Conservation (phyloP, 2,113 vertebrate genomes). For the human (Homo sapiens) region GRCh38 chr6:97151001-97151500, state of each 20-base stretch:
- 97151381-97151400: background rate
- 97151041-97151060: background rate
- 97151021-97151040: background rate
- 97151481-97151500: background rate
- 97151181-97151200: background rate
- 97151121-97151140: background rate
- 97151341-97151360: background rate
- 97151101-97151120: background rate
- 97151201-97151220: background rate
- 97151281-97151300: background rate
- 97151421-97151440: background rate
- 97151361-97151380: background rate
- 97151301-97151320: background rate
- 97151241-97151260: background rate
- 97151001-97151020: background rate
- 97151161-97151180: background rate
- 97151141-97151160: background rate
- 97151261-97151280: background rate
- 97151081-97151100: background rate
- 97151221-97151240: background rate
- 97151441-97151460: background rate
- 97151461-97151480: background rate
- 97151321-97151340: background rate
- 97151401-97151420: background rate
- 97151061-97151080: background rate